Base-by-base conservation (phyloP, 35 echinoderm and acorn worm species). In the Lytechinus pictus region DNA sequence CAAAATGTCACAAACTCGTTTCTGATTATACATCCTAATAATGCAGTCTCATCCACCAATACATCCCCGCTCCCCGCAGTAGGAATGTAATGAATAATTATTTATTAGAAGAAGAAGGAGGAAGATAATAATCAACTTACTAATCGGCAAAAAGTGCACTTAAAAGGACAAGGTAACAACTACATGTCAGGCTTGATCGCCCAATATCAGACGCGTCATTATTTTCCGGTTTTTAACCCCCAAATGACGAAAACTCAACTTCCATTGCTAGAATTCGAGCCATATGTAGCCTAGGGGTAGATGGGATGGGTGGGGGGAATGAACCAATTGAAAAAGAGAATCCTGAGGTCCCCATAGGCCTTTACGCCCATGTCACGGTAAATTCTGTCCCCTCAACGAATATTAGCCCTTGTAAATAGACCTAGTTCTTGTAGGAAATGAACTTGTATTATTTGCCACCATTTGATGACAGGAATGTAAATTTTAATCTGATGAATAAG, bases 151-250 rank as follows among this genome's bases (percentile, higher is more conserved):
- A 28, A 52, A 54, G 88, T 90, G 88, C 29, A 44, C 3, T 27
- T n/a, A 44, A 52, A 14, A 52, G 16, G 52, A 29, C 29, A 90
- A 90, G 52, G 88, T 90, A 90, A 24, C 88, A 90, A 52, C 88
- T 44, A 90, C 29, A 54, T 44, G 88, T 54, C 28, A 90, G 28
- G 88, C 52, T 1, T 52, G 92, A 28, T 5, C 55, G 54, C 5
- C 53, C 27, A 93, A 93, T 93, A 93, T 57, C 92, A 93, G 92
- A 93, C 92, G 92, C 92, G 92, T 93, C 92, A 93, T 93, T 55
- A 93, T 93, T 93, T 93, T 93, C 92, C 92, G 92, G 92, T 93
- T 93, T 93, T 93, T 93, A 93, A 93, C 92, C 92, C 92, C 92
- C 57, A 93, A 93, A 93, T 93, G 92, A 93, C 92, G 92, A 93